These are phyloP conservation scores for Trissonchulus sp. DNA, from an alignment of 2,888 invertebrate genomes.

Conservation along the genomic window DNA sequence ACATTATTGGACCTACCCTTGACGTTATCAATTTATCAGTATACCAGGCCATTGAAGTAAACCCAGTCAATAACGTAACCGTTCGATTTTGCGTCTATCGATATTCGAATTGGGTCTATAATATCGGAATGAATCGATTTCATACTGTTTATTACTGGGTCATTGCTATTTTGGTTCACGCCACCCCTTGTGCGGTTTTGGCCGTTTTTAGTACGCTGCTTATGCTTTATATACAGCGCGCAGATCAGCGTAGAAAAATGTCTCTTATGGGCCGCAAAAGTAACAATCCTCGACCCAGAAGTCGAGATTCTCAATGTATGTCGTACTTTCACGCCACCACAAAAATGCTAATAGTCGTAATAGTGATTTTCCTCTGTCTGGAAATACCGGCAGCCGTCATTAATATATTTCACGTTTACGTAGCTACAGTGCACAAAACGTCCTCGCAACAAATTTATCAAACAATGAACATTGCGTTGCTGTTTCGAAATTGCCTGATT, in stretches of 20 bases:
- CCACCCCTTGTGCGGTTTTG: constrained; percentile 33
- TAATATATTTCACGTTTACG: constrained; percentile 42
- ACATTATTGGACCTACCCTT: neutral
- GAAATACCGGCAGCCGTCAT: constrained; percentile 55
- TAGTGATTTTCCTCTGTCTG: constrained; percentile 55
- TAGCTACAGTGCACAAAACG: neutral
- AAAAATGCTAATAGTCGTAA: constrained; percentile 55
- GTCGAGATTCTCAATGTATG: neutral
- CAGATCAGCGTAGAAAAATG: neutral
- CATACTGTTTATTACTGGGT: constrained; percentile 66
- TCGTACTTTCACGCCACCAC: constrained; percentile 41
- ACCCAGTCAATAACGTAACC: neutral
- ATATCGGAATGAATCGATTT: constrained; percentile 61
- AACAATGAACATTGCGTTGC: constrained; percentile 36
- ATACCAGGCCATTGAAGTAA: neutral
- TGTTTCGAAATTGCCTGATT: constrained; percentile 76
- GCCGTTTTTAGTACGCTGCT: neutral
- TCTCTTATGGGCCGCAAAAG: neutral
- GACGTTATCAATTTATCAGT: neutral
- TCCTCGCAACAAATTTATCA: neutral
- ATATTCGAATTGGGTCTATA: neutral
- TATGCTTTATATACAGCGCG: neutral
- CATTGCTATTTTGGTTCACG: constrained; percentile 71
- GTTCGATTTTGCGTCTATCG: neutral
- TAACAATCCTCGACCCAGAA: neutral